Conservation (phyloP, 2,888 invertebrate genomes). For the Lycophotia porphyrea region DNA sequence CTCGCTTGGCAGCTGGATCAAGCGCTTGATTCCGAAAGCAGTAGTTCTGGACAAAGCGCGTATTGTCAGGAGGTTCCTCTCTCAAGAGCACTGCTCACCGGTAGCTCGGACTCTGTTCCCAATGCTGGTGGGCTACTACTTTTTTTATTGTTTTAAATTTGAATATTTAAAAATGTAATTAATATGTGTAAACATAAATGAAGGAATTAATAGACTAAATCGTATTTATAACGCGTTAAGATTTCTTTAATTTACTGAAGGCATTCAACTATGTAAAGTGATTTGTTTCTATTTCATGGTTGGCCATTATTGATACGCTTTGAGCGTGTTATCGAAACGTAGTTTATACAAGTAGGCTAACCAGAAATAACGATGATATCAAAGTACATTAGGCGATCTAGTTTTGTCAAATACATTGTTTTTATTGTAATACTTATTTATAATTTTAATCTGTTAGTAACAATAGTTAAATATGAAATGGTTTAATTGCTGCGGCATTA, state of each 20-base stretch:
- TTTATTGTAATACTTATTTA: background rate
- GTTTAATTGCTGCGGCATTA: background rate
- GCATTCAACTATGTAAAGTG: background rate
- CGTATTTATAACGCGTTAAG: conserved; percentile 17
- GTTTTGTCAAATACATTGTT: background rate
- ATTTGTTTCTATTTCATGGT: conserved; percentile 30
- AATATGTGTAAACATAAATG: too few species aligned
- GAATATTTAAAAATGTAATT: too few species aligned
- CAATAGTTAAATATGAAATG: background rate
- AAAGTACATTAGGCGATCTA: background rate
- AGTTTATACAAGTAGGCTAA: conserved; percentile 7
- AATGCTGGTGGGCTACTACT: too few species aligned
- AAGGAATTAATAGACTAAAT: too few species aligned
- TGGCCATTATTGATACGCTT: conserved; percentile 20
- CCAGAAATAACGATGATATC: conserved; percentile 26
- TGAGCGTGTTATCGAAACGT: conserved; percentile 8
- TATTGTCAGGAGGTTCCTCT: too few species aligned
- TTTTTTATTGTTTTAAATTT: too few species aligned
- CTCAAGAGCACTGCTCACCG: too few species aligned
- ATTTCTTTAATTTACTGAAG: conserved; percentile 15
- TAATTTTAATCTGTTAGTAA: conserved; percentile 1
- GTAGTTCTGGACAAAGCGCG: too few species aligned
- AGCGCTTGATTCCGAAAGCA: too few species aligned
- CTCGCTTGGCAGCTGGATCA: too few species aligned
- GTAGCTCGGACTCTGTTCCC: too few species aligned